Conservation (phyloP, 2,113 vertebrate genomes). For the Equus przewalskii region DNA sequence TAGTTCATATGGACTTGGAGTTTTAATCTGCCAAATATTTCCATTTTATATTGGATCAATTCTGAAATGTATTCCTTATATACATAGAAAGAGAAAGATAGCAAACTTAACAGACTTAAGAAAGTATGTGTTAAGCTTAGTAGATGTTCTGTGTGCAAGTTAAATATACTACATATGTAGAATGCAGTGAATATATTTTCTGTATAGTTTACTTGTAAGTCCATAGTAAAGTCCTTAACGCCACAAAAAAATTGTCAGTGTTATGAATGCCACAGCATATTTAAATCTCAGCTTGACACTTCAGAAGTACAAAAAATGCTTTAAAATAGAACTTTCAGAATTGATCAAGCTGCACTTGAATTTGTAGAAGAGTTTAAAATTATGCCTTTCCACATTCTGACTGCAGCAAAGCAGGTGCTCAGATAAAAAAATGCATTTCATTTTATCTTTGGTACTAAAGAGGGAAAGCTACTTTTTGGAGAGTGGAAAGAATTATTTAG, state of each 20-base stretch:
- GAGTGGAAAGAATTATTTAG: slow-evolving; percentile 68
- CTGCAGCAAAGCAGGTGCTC: slow-evolving; percentile 80
- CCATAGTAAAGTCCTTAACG: slow-evolving; percentile 56
- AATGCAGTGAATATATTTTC: slow-evolving; percentile 65
- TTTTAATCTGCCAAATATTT: slow-evolving; percentile 83
- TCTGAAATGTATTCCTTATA: slow-evolving; percentile 87
- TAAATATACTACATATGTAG: slow-evolving; percentile 65
- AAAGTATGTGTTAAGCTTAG: slow-evolving; percentile 59
- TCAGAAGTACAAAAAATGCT: slow-evolving; percentile 59
- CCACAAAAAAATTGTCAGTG: slow-evolving; percentile 56
- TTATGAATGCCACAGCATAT: slow-evolving; percentile 71
- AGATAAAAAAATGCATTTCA: slow-evolving; percentile 66
- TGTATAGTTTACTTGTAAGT: slow-evolving; percentile 52
- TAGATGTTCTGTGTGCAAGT: slow-evolving; percentile 75
- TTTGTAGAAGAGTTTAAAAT: slow-evolving; percentile 77
- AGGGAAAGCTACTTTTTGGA: slow-evolving; percentile 64
- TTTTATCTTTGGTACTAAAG: slow-evolving; percentile 69
- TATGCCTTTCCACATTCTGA: slow-evolving; percentile 84
- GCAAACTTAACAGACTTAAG: slow-evolving; percentile 37
- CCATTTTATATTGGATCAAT: slow-evolving; percentile 86
- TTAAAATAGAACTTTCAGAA: slow-evolving; percentile 76
- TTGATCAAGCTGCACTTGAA: slow-evolving; percentile 79
- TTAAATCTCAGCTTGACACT: slow-evolving; percentile 71
- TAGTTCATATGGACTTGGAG: slow-evolving; percentile 75
- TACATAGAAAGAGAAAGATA: background rate